Conservation (phyloP, 2,113 vertebrate genomes). For the Phodopus roborovskii region DNA sequence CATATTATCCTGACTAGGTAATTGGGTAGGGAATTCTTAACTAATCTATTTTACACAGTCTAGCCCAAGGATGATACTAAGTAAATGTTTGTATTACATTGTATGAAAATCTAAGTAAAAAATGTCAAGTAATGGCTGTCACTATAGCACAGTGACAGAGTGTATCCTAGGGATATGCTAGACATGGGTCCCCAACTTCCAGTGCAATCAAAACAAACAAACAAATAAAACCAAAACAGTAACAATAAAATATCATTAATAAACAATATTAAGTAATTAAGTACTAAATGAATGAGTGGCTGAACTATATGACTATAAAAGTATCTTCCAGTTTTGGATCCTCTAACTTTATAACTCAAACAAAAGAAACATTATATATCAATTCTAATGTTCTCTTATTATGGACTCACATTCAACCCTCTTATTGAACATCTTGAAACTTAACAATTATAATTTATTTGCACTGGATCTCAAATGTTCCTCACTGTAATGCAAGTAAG, state of each 20-base stretch:
- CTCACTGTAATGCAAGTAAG: not conserved
- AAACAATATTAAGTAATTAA: slow-evolving; percentile 5
- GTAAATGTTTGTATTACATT: not conserved
- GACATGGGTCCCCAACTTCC: not conserved
- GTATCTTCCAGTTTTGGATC: not conserved
- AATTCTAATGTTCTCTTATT: not conserved
- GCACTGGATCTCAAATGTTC: not conserved
- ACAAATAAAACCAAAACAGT: not conserved
- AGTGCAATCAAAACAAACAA: not conserved
- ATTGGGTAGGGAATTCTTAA: not conserved
- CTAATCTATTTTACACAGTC: not conserved
- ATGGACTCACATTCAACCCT: not conserved
- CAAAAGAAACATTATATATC: not conserved
- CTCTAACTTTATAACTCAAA: slow-evolving; percentile 20
- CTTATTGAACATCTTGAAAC: slow-evolving; percentile 3
- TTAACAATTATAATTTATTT: not conserved
- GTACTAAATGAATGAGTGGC: not conserved
- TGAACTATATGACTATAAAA: slow-evolving; percentile 20
- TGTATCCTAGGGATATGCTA: not conserved
- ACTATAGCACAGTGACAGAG: not conserved
- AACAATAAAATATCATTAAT: not conserved
- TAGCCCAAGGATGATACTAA: not conserved
- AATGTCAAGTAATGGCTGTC: not conserved
- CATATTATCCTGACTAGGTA: not conserved
- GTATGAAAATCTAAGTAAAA: slow-evolving; percentile 18